A percentile compares a stretch with the other conserved stretches of the same genome.
Conservation (phyloP, 2,113 vertebrate species). For the Etia nguti region DNA sequence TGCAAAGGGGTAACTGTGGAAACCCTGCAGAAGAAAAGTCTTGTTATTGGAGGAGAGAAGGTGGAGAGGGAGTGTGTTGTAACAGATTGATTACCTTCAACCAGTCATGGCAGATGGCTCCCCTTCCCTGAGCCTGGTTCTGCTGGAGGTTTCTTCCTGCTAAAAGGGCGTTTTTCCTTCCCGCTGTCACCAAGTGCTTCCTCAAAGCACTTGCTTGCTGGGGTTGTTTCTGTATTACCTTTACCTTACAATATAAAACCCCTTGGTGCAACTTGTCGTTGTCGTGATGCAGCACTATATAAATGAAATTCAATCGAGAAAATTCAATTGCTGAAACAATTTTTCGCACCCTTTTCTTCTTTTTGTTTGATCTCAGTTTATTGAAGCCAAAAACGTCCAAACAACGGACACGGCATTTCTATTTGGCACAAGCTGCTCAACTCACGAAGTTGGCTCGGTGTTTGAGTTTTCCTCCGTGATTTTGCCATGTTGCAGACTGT, state of each 20-base stretch:
- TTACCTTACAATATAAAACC: background rate
- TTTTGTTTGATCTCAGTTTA: background rate
- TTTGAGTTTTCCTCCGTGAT: background rate
- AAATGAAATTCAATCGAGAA: rapidly evolving
- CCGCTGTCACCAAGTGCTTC: background rate
- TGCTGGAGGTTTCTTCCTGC: background rate
- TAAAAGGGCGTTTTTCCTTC: background rate
- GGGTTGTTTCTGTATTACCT: background rate
- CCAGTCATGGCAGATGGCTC: background rate
- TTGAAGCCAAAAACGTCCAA: background rate
- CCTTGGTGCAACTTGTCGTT: background rate
- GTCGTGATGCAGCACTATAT: background rate
- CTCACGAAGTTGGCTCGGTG: background rate
- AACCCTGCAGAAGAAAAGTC: background rate
- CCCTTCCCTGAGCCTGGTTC: background rate
- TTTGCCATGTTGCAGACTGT: background rate
- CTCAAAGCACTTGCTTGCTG: background rate
- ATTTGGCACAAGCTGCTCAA: background rate
- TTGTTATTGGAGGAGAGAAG: background rate
- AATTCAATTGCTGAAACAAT: background rate
- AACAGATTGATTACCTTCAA: background rate
- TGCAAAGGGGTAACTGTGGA: background rate
- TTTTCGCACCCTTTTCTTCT: rapidly evolving
- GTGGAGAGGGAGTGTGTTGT: background rate
- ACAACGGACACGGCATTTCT: background rate